Evolutionary conservation across 2,797 vertebrate species (phyloP).

Genomic region (Menidia menidia): DNA sequence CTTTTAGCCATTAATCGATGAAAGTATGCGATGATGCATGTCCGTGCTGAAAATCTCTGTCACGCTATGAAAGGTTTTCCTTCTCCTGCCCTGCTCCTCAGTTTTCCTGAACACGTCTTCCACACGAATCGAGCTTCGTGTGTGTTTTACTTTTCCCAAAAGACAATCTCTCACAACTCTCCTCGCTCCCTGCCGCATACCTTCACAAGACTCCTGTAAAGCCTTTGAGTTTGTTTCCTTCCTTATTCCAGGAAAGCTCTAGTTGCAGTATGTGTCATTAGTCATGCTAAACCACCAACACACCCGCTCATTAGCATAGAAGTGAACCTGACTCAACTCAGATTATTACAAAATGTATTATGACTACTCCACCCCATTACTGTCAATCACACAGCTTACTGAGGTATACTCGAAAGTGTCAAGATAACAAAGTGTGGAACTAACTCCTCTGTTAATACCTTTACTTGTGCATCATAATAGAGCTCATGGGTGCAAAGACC

Average conservation of each 20-base stretch:
- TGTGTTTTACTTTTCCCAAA: constrained; percentile 57
- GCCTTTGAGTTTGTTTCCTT: constrained; percentile 64
- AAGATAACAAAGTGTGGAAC: constrained; percentile 59
- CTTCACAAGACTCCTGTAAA: constrained; percentile 60
- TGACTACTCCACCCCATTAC: constrained; percentile 75
- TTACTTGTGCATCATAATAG: constrained; percentile 49
- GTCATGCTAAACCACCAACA: constrained; percentile 79
- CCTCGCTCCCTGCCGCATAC: constrained; percentile 54
- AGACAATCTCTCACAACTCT: constrained; percentile 67
- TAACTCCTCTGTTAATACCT: constrained; percentile 61
- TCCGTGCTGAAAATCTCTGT: constrained; percentile 43
- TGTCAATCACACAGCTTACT: constrained; percentile 74
- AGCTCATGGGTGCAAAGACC: constrained; percentile 29
- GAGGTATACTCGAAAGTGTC: constrained; percentile 60
- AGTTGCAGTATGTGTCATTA: constrained; percentile 73
- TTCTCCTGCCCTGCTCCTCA: constrained; percentile 46
- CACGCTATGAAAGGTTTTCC: constrained; percentile 66
- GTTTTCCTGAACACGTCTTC: constrained; percentile 66
- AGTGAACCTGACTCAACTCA: constrained; percentile 75
- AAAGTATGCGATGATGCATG: constrained; percentile 28
- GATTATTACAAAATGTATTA: constrained; percentile 79
- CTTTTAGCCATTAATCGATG: constrained; percentile 11
- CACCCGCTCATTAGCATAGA: constrained; percentile 78
- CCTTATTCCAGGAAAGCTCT: constrained; percentile 64
- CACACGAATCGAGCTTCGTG: constrained; percentile 63